phyloP scores from a whole-genome alignment of 1,140 invertebrate genomes.

The Anastrepha obliqua region DNA sequence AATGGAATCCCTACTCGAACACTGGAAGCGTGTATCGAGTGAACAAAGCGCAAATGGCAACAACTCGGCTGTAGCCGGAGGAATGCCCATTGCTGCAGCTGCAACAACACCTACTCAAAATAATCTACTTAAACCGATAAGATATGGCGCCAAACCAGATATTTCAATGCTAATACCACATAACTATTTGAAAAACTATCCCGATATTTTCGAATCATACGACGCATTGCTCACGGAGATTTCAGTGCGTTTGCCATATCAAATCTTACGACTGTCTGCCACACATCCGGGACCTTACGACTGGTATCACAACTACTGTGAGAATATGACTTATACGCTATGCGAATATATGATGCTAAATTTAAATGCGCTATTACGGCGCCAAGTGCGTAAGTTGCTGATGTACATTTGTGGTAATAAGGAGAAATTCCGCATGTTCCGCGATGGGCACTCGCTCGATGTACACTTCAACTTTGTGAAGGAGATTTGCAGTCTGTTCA shows the following conservation, averaged over 20 bases:
- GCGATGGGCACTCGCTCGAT: constrained; percentile 93
- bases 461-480: constrained; percentile 84
- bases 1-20: constrained; percentile 86
- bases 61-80: background rate
- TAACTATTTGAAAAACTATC: constrained; percentile 93
- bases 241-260: constrained; percentile 93
- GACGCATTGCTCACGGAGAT: constrained; percentile 96
- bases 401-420: constrained; percentile 96
- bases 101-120: constrained; percentile 64
- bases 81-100: constrained; percentile 31
- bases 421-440: constrained; percentile 94
- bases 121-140: constrained; percentile 86
- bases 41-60: constrained; percentile 74
- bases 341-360: constrained; percentile 98
- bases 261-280: constrained; percentile 86
- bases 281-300: constrained; percentile 76
- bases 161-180: constrained; percentile 97
- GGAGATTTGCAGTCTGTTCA: constrained; percentile 72
- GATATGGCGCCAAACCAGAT: constrained; percentile 87
- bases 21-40: constrained; percentile 80
- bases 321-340: constrained; percentile 87
- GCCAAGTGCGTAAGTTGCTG: constrained; percentile 92
- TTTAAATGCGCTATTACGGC: constrained; percentile 84
- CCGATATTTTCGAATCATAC: constrained; percentile 96
- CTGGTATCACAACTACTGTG: constrained; percentile 90